Conservation (phyloP, 2,888 invertebrate genomes). For the Cremastinae sp. region DNA sequence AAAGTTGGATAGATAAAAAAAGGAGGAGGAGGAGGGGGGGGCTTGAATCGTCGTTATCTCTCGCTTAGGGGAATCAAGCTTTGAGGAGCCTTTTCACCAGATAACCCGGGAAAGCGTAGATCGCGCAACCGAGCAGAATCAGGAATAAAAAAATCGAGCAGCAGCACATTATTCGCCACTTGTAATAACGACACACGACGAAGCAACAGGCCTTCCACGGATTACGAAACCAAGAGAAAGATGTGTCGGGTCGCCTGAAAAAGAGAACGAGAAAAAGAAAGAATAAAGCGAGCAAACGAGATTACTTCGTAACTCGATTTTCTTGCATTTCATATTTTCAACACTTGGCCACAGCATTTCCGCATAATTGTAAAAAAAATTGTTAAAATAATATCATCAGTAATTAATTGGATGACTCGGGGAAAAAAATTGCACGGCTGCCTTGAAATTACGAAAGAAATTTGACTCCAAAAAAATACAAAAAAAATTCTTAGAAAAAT, state of each 20-base stretch:
- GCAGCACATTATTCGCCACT: slow-evolving; percentile 79
- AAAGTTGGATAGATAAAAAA: no score
- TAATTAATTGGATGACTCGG: background rate
- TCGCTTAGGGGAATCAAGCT: slow-evolving; percentile 67
- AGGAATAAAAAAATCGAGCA: slow-evolving; percentile 73
- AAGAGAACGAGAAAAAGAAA: slow-evolving; percentile 8
- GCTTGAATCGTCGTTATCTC: slow-evolving; percentile 6
- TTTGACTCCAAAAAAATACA: slow-evolving; percentile 11
- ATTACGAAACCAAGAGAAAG: slow-evolving; percentile 84
- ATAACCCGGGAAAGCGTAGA: slow-evolving; percentile 82
- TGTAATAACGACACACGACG: slow-evolving; percentile 78
- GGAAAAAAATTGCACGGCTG: background rate
- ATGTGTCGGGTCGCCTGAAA: slow-evolving; percentile 84
- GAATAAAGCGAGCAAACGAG: slow-evolving; percentile 42
- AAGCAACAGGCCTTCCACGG: slow-evolving; percentile 81
- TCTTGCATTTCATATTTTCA: no score
- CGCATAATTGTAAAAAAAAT: no score
- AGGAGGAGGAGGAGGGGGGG: no score
- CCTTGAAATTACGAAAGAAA: no score
- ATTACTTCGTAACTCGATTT: slow-evolving; percentile 43
- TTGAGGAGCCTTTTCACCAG: slow-evolving; percentile 80
- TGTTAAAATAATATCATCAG: no score
- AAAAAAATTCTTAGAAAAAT: slow-evolving; percentile 28
- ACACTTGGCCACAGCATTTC: no score
- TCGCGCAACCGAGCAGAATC: slow-evolving; percentile 75